Conservation (phyloP, 2,797 vertebrate species). For the Percopsis omiscomaycus region DNA sequence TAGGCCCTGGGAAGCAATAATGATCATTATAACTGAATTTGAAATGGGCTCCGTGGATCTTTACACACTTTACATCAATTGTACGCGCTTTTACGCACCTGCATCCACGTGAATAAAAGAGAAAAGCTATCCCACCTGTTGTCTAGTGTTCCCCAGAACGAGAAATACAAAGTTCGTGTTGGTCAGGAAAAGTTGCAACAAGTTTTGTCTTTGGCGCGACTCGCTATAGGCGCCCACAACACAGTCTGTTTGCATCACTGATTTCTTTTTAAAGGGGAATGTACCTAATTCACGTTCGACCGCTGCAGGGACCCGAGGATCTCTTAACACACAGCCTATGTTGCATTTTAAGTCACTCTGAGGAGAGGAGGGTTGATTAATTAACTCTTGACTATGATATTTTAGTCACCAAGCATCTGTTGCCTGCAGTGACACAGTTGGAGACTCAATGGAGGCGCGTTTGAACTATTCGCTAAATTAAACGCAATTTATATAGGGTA, state of each 20-base stretch:
- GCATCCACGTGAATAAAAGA: not conserved
- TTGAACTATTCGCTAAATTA: too few species aligned
- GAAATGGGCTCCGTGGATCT: too few species aligned
- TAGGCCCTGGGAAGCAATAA: too few species aligned
- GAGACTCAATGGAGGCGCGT: too few species aligned
- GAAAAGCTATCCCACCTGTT: not conserved
- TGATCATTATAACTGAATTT: too few species aligned
- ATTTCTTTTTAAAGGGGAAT: conserved; percentile 75
- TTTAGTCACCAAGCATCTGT: too few species aligned
- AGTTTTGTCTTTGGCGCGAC: conserved; percentile 79
- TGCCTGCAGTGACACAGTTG: too few species aligned
- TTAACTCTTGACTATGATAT: too few species aligned
- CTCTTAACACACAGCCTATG: conserved; percentile 12
- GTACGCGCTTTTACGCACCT: too few species aligned
- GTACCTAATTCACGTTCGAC: conserved; percentile 68
- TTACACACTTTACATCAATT: too few species aligned
- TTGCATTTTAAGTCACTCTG: conserved; percentile 6
- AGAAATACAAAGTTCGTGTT: conserved; percentile 42
- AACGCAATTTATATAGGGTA: too few species aligned
- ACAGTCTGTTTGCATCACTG: conserved; percentile 78
- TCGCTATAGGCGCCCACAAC: conserved; percentile 69
- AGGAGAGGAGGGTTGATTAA: not conserved
- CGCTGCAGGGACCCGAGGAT: conserved; percentile 62
- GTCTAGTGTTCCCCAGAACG: conserved; percentile 18
- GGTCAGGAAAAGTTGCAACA: conserved; percentile 70